phyloP scores from a whole-genome alignment of 2,113 vertebrate species.

The Pachypanchax playfairii region DNA sequence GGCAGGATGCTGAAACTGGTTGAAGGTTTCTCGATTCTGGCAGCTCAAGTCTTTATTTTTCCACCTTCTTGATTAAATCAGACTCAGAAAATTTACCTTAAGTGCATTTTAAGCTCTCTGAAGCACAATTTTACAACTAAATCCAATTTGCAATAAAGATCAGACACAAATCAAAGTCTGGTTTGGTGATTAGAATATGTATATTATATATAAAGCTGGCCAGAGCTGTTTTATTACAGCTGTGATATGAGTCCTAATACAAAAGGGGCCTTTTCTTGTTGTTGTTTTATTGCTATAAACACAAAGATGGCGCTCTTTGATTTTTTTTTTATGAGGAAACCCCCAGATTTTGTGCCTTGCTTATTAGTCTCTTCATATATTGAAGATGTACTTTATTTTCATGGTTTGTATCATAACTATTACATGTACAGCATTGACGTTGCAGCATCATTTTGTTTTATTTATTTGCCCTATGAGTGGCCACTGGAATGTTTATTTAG shows the following conservation, averaged over 20 bases:
- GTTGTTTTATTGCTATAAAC: constrained; percentile 24
- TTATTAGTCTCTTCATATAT: constrained; percentile 46
- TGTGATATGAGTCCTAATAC: not conserved
- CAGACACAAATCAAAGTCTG: not conserved
- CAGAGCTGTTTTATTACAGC: not conserved
- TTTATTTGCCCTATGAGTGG: constrained; percentile 54
- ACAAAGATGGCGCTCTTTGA: constrained; percentile 29
- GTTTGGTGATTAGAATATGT: not conserved
- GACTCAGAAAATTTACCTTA: not conserved
- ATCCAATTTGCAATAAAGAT: not conserved
- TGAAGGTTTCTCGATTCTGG: not conserved
- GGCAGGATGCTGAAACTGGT: not conserved
- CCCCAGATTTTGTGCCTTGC: constrained; percentile 65
- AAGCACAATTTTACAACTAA: not conserved
- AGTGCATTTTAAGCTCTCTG: constrained; percentile 2
- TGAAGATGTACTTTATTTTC: constrained; percentile 44
- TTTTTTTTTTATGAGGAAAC: constrained; percentile 31
- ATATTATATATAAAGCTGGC: not conserved
- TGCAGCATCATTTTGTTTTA: constrained; percentile 43
- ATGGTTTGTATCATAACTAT: constrained; percentile 39
- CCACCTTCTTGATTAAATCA: not conserved
- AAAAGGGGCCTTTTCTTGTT: not conserved
- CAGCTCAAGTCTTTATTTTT: not conserved
- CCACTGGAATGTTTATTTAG: constrained; percentile 62
- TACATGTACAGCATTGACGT: constrained; percentile 22